Evolutionary conservation across 2,797 vertebrate genomes (phyloP), one percentile per base, ranked within the genome.

Genomic region (Rhodeus uyekii): DNA sequence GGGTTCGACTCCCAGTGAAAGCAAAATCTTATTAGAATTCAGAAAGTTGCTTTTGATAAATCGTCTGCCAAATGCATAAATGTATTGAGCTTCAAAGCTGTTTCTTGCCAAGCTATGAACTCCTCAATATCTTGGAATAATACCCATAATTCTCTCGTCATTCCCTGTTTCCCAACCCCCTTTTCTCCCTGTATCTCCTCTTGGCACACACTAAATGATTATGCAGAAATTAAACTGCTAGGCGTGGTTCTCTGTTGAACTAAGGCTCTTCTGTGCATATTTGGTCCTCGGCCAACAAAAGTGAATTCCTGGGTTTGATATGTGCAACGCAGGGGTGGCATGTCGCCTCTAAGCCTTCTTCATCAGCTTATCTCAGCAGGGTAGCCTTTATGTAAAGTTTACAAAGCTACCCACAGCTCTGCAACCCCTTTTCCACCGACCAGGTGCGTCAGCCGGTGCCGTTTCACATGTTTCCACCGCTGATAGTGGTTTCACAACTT

Each of bases 231-330:
- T 87, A 90, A 87, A 83, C 78, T 76, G 64, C 83, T 78, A 84
- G 89, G 87, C 39, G 90, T 89, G 83, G 90, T 81, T 74, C 85
- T 90, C 87, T 87, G 86, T 90, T 89, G 61, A 89, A 85, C 89
- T 89, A 89, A 88, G 89, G 90, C 91, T 90, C 89, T 90, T 90
- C 87, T 88, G 86, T 89, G 90, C 90, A 90, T 93, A 93, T 88
- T 91, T 93, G 92, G 86, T 91, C 78, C 60, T 8, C 46, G 18
- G 92, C 93, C 92, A 93, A 88, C 81, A 75, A 84, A 58, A 83
- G 83, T 91, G 87, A 89, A 89, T 88, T 90, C 90, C 87, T 89
- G 87, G 85, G 83, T 85, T 85, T 88, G 77, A 80, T 87, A 91
- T 90, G 91, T 92, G 90, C 72, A 48, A 34, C 91, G 88, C 90